phyloP scores from a whole-genome alignment of 2,888 invertebrate species.

The Tachina grossa region DNA sequence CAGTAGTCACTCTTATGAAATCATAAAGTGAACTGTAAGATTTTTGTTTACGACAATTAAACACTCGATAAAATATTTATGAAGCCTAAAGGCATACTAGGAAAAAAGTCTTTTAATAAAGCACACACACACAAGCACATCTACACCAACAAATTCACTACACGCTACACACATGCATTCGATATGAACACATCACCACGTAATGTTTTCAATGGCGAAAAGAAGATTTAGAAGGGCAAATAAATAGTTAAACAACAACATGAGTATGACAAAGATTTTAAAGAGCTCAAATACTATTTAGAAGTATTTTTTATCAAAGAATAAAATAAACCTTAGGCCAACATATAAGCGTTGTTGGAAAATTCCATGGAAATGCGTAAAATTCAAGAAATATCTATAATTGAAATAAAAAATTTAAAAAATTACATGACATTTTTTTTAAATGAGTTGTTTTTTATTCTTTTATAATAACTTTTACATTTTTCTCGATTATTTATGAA shows the following conservation, averaged over 20 bases:
- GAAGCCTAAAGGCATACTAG: background rate
- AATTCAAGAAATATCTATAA: no score
- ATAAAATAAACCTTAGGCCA: background rate
- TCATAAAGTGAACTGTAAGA: no score
- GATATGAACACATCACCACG: constrained; percentile 4
- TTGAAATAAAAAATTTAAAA: no score
- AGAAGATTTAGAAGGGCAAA: background rate
- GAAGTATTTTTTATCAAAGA: background rate
- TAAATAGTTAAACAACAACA: background rate
- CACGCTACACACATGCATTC: background rate
- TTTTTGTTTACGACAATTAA: background rate
- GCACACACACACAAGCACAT: background rate
- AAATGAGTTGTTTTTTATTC: no score
- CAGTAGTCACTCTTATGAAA: no score
- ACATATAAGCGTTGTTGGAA: background rate
- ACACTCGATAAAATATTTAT: constrained; percentile 30
- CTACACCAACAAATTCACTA: no score
- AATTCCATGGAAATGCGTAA: no score
- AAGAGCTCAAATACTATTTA: background rate
- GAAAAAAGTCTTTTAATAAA: background rate
- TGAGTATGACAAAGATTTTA: background rate
- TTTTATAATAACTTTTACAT: no score
- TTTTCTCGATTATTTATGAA: no score
- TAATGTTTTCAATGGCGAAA: constrained; percentile 3
- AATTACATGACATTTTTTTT: no score